A percentile compares a stretch with the other conserved stretches of the same genome.
Conservation (phyloP, 2,113 vertebrate genomes). For the Toxotes jaculatrix region DNA sequence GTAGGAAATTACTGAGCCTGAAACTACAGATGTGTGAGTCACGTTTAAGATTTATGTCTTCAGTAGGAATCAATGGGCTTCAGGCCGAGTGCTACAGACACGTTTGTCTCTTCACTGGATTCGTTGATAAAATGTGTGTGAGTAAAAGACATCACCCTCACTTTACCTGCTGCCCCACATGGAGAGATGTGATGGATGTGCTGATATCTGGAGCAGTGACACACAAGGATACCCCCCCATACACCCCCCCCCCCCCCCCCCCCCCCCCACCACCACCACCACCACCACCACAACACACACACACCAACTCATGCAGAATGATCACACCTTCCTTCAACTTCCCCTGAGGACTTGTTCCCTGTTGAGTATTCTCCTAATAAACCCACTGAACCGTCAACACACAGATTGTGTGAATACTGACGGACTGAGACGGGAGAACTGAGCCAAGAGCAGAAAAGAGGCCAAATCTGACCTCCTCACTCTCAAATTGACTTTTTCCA, state of each 20-base stretch:
- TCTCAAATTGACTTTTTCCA: neutral
- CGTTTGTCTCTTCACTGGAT: no score
- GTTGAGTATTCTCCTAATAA: neutral
- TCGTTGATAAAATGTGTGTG: neutral
- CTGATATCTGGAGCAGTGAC: slow-evolving; percentile 21
- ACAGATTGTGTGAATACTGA: neutral
- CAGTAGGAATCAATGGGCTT: no score
- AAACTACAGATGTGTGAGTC: no score
- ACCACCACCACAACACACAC: slow-evolving; percentile 17
- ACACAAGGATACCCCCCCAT: neutral
- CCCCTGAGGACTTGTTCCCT: neutral
- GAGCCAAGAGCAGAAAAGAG: slow-evolving; percentile 8
- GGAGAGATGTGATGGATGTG: slow-evolving; percentile 33
- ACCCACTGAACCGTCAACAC: neutral
- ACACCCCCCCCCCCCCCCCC: neutral
- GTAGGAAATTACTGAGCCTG: no score
- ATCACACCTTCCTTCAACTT: slow-evolving; percentile 32
- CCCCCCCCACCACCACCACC: neutral
- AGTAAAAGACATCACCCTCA: neutral
- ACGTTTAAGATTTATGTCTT: no score
- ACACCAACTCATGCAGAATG: slow-evolving; percentile 25
- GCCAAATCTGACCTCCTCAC: slow-evolving; percentile 3
- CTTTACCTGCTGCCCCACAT: slow-evolving; percentile 26
- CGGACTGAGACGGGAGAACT: neutral
- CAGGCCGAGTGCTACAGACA: no score